A percentile compares a stretch with the other conserved stretches of the same genome.
Conservation (phyloP, 53 echinoderm and acorn worm species). For the Pentamera pediparva region DNA sequence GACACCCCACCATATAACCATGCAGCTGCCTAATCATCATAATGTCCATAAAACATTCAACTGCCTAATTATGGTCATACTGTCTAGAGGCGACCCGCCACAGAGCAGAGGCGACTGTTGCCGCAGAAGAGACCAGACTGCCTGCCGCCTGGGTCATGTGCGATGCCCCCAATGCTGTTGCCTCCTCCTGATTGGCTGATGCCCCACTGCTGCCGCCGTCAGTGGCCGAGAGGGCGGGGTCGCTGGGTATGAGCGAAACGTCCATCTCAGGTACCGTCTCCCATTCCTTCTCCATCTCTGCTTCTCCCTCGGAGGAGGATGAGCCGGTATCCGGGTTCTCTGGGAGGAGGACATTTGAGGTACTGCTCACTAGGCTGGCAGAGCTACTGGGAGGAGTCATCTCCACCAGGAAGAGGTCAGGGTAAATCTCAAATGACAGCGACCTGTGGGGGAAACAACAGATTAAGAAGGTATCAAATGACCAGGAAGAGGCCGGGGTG, state of each 20-base stretch:
- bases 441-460: conserved; percentile 10
- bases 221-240: conserved; percentile 37
- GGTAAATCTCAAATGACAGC: conserved; percentile 63
- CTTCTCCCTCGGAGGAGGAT: conserved; percentile 22
- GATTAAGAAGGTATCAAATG: background rate
- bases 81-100: conserved; percentile 94
- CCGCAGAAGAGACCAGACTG: conserved; percentile 92
- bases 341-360: conserved; percentile 45
- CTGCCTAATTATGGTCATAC: conserved; percentile 53
- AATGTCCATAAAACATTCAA: no score
- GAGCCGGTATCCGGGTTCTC: conserved; percentile 47
- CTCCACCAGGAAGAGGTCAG: conserved; percentile 56
- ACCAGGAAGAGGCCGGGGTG: no score
- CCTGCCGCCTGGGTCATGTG: conserved; percentile 48
- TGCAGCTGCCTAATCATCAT: no score
- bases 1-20: no score
- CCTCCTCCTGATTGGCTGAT: conserved; percentile 48
- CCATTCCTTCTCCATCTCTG: conserved; percentile 73
- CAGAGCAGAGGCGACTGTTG: conserved; percentile 75
- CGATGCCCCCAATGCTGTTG: conserved; percentile 44
- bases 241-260: conserved; percentile 41
- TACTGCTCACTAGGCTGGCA: conserved; percentile 62
- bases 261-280: conserved; percentile 69
- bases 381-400: conserved; percentile 58
- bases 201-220: conserved; percentile 27